Percentiles rank a stretch among this genome's conserved stretches.
These are phyloP conservation scores for Saturnia pavonia DNA, from an alignment of 2,888 invertebrate genomes.

Conservation along the genomic window DNA sequence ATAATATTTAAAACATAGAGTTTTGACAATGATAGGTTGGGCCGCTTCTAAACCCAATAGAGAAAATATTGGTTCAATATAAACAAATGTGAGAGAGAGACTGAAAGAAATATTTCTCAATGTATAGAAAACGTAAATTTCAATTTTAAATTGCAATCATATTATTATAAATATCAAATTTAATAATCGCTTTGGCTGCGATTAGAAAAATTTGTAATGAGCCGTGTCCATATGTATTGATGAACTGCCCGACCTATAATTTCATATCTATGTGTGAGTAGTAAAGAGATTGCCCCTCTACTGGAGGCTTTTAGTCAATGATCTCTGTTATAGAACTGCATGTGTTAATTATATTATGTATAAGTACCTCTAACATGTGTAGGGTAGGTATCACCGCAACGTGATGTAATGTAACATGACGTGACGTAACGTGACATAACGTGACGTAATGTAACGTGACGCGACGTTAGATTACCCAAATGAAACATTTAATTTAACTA, in stretches of 20 bases:
- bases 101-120: too few relatives aligned
- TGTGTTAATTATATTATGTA: conserved; percentile 29
- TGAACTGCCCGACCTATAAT: conserved; percentile 5
- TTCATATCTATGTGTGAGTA: conserved; percentile 13
- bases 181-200: conserved; percentile 18
- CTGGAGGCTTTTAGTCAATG: conserved; percentile 50
- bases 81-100: not conserved
- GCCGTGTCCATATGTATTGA: not conserved
- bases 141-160: not conserved
- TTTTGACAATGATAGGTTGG: conserved; percentile 22
- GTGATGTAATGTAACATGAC: not conserved
- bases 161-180: conserved; percentile 16
- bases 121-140: not conserved
- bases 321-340: conserved; percentile 53
- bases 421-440: not conserved
- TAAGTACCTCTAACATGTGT: conserved; percentile 2
- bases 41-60: not conserved
- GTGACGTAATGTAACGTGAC: not conserved
- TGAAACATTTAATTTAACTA: conserved; percentile 27
- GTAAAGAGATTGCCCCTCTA: conserved; percentile 41
- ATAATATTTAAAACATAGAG: conserved; percentile 25
- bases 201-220: conserved; percentile 18
- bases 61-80: not conserved
- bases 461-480: conserved; percentile 10
- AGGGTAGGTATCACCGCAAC: conserved; percentile 6